Evolutionary conservation across 2,797 vertebrate species (phyloP).

Genomic region (Sus cebifrons): DNA sequence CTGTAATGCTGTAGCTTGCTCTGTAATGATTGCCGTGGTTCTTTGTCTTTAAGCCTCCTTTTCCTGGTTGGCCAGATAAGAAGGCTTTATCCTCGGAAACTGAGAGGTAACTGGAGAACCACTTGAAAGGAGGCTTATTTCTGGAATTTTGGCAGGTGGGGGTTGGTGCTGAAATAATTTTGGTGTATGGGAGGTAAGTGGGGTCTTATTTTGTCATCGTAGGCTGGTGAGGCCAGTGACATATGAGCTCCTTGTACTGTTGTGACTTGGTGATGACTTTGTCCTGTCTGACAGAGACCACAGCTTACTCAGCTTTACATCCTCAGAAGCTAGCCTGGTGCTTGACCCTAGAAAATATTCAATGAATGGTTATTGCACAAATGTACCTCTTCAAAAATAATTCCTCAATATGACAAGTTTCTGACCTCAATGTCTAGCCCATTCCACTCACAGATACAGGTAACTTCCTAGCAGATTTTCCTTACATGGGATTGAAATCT

Average conservation of each 20-base stretch:
- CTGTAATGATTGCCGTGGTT: background rate
- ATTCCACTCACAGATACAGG: background rate
- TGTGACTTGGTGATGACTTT: background rate
- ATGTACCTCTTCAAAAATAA: slow-evolving; percentile 20
- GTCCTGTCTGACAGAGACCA: background rate
- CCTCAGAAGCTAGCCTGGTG: background rate
- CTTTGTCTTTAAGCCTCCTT: background rate
- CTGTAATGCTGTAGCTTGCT: background rate
- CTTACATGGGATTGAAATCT: slow-evolving; percentile 4
- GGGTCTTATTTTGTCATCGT: background rate
- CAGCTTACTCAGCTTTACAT: background rate
- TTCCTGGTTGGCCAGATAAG: background rate
- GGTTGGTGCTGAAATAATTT: background rate
- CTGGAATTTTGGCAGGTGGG: background rate
- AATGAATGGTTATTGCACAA: background rate
- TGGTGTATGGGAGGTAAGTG: background rate
- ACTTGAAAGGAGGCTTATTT: background rate
- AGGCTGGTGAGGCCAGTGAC: background rate
- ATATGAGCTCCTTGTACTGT: background rate
- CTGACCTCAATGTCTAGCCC: background rate
- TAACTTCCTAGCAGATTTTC: background rate
- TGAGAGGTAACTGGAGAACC: background rate
- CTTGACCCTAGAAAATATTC: background rate
- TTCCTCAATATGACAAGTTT: background rate
- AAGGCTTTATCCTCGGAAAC: background rate